Evolutionary conservation across 1,140 invertebrate genomes (phyloP).

Genomic region (Drosophila quadrilineata): DNA sequence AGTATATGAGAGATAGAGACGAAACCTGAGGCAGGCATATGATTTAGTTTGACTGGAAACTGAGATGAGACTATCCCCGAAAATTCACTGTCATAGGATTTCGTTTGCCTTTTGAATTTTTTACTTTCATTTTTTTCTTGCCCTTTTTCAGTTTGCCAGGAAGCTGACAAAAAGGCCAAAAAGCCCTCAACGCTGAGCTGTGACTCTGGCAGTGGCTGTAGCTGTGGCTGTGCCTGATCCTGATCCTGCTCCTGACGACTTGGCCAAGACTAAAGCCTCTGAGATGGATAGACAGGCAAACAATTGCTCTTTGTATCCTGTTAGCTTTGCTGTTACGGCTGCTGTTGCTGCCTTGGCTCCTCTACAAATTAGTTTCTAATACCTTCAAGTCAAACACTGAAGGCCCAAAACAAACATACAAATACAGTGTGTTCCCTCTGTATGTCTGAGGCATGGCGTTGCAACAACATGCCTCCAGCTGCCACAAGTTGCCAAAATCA

Average conservation of each 20-base stretch:
- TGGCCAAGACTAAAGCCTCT: constrained; percentile 53
- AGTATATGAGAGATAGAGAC: not conserved
- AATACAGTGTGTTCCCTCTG: constrained; percentile 36
- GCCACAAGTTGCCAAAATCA: constrained; percentile 60
- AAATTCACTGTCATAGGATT: constrained; percentile 51
- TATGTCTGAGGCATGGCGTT: constrained; percentile 2
- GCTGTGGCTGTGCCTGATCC: constrained; percentile 26
- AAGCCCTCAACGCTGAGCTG: constrained; percentile 23
- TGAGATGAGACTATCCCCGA: too few species aligned
- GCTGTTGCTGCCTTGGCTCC: constrained; percentile 51
- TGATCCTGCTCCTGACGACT: constrained; percentile 28
- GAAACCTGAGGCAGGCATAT: constrained; percentile 42
- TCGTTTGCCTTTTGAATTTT: constrained; percentile 41
- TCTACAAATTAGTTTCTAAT: constrained; percentile 78
- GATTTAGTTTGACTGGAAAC: constrained; percentile 45
- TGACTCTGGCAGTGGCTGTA: too few species aligned
- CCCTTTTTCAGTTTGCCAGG: constrained; percentile 10
- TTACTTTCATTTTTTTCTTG: constrained; percentile 33
- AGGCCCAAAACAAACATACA: constrained; percentile 47
- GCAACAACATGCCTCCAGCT: constrained; percentile 26
- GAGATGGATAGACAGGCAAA: constrained; percentile 67
- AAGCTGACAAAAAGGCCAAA: constrained; percentile 41
- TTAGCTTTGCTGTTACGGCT: constrained; percentile 44
- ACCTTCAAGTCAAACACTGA: constrained; percentile 76
- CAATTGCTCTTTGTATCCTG: constrained; percentile 75